Conservation (phyloP, 2,888 invertebrate genomes). For the Oscheius sp. region DNA sequence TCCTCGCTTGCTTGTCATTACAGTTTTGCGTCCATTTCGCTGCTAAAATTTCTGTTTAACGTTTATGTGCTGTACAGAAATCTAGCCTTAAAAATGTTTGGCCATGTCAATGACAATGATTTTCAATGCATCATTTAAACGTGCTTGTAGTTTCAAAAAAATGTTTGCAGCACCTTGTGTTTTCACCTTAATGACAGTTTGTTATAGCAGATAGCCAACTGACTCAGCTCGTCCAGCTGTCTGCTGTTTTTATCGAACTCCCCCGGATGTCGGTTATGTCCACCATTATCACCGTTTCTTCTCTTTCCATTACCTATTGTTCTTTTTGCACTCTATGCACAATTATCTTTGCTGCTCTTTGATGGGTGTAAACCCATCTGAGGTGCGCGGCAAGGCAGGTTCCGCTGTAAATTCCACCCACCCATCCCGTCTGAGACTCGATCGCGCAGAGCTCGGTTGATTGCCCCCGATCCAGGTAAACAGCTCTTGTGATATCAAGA, state of each 20-base stretch:
- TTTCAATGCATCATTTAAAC: too few species aligned
- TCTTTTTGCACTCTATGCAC: constrained; percentile 4
- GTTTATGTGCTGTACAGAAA: too few species aligned
- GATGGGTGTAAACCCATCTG: constrained; percentile 35
- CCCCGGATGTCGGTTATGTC: constrained; percentile 20
- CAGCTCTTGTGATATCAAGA: constrained; percentile 37
- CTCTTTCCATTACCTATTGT: constrained; percentile 1
- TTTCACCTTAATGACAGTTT: too few species aligned
- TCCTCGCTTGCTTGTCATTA: too few species aligned
- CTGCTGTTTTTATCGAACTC: constrained; percentile 32
- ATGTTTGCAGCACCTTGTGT: too few species aligned
- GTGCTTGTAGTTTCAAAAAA: too few species aligned
- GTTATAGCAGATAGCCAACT: constrained; percentile 20
- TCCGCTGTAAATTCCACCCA: constrained; percentile 36
- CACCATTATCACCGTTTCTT: neutral
- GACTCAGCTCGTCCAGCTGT: constrained; percentile 31
- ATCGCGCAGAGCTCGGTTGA: constrained; percentile 34
- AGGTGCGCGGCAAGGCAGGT: constrained; percentile 37
- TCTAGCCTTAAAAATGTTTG: too few species aligned
- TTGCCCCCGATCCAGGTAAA: constrained; percentile 36
- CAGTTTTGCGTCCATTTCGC: too few species aligned
- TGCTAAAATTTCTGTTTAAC: too few species aligned
- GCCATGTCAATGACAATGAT: too few species aligned
- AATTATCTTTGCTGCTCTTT: constrained; percentile 6
- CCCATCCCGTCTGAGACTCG: constrained; percentile 32